phyloP scores from a whole-genome alignment of 92 coral and sea anemone species.

The Paragorgia papillata region DNA sequence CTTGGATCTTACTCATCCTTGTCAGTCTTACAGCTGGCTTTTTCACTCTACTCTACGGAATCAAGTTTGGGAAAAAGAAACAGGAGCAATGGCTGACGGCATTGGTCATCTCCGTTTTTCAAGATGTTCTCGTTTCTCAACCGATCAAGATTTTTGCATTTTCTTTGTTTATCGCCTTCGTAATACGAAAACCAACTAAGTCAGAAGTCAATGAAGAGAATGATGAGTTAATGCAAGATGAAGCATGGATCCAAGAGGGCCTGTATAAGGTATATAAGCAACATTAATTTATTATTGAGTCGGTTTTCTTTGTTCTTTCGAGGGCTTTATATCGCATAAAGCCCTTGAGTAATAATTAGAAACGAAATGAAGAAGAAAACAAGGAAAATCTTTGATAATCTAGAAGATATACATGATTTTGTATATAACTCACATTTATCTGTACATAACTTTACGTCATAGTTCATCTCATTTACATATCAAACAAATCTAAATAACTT shows the following conservation, averaged over 20 bases:
- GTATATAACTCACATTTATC: too few species aligned
- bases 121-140: slow-evolving; percentile 87
- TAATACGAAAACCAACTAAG: slow-evolving; percentile 80
- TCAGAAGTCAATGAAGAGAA: slow-evolving; percentile 76
- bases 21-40: slow-evolving; percentile 66
- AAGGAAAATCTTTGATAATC: too few species aligned
- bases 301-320: not conserved
- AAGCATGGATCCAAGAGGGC: slow-evolving; percentile 84
- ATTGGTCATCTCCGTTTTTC: slow-evolving; percentile 75
- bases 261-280: slow-evolving; percentile 42
- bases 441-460: too few species aligned
- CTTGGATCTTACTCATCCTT: slow-evolving; percentile 73
- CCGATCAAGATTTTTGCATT: slow-evolving; percentile 86
- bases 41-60: slow-evolving; percentile 80
- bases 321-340: too few species aligned
- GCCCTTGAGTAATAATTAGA: too few species aligned
- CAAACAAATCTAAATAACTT: too few species aligned
- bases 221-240: slow-evolving; percentile 79
- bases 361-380: too few species aligned
- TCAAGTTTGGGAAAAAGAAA: slow-evolving; percentile 51
- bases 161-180: slow-evolving; percentile 80
- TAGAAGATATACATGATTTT: too few species aligned
- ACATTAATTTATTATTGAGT: not conserved
- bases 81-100: slow-evolving; percentile 89
- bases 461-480: too few species aligned